Base-by-base conservation (phyloP, 2,888 invertebrate genomes). In the Calameuta filiformis region DNA sequence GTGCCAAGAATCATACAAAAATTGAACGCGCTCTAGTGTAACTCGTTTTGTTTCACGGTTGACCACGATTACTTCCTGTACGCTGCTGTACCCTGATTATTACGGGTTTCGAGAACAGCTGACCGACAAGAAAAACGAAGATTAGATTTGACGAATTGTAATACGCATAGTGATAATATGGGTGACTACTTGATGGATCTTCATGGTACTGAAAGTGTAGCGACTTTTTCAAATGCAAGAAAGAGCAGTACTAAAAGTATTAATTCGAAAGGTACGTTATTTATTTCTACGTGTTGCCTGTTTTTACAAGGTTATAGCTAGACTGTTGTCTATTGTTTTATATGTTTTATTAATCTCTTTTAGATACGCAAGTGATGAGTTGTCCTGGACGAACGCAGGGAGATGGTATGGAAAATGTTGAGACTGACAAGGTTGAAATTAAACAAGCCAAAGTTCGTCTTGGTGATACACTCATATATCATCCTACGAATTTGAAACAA, bases 371-470 rank as follows among this genome's bases (percentile, higher is more conserved):
- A 33, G 77, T 79, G 35, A 84, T 90, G 82, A 81, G 79, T 31
- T 88, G 87, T 35, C 85, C 89, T 4, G 86, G 87, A 79, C 92
- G 96, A 83, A 96, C 96, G 0, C 94, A 95, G 78, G 96, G 96
- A 0, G 96, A 96, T 93, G 96, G 96, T 77, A 96, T 96, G 96
- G 95, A 95, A 91, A 94, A 94, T 82, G 92, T 86, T 77, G 37
- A 77, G 0, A 30, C 73, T 1, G 85, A 86, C 1, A 88, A 89
- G 79, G 6, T 75, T 56, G 89, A 89, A 77, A 82, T 74, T 30
- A 88, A 88, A 76, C 81, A 82, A 40, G 84, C 81, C 23, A 90
- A 89, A 83, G 85, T 79, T 71, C 86, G 89, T n/a, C 83, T 91
- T 15, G 89, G 91, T n/a, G 89, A 91, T 37, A 86, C 88, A 37